Evolutionary conservation across 2,797 vertebrate species (phyloP).

Genomic region (Helicolenus hilgendorfi): DNA sequence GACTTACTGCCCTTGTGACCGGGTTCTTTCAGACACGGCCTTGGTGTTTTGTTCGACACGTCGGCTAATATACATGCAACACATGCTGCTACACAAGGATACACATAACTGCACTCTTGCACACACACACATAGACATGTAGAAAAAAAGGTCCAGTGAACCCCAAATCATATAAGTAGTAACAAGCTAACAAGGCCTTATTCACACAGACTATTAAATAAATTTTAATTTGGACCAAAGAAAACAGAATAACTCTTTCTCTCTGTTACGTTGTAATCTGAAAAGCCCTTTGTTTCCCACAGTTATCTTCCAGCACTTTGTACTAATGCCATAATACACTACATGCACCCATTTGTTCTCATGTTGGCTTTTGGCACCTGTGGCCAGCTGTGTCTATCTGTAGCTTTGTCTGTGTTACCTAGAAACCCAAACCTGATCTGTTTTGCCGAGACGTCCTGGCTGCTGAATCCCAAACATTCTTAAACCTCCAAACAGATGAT

Average conservation of each 20-base stretch:
- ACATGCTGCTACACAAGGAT: not conserved
- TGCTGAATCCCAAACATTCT: constrained; percentile 17
- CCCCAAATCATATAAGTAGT: not conserved
- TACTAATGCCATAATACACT: not conserved
- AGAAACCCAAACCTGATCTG: not conserved
- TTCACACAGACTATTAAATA: not conserved
- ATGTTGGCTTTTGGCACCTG: constrained; percentile 4
- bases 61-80: not conserved
- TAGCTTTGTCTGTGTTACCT: not conserved
- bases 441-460: not conserved
- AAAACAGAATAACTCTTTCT: not conserved
- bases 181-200: not conserved
- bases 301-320: not conserved
- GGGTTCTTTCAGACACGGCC: not conserved
- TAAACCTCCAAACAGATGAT: constrained; percentile 8
- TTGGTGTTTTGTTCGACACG: not conserved
- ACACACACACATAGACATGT: not conserved
- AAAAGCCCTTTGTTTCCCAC: not conserved
- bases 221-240: not conserved
- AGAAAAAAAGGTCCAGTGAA: not conserved
- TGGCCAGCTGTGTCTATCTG: constrained; percentile 11
- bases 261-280: not conserved
- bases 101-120: not conserved
- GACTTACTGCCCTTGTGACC: not conserved
- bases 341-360: constrained; percentile 4